Evolutionary conservation across 2,888 invertebrate species (phyloP).

Genomic region (Lepidochitona cinerea): DNA sequence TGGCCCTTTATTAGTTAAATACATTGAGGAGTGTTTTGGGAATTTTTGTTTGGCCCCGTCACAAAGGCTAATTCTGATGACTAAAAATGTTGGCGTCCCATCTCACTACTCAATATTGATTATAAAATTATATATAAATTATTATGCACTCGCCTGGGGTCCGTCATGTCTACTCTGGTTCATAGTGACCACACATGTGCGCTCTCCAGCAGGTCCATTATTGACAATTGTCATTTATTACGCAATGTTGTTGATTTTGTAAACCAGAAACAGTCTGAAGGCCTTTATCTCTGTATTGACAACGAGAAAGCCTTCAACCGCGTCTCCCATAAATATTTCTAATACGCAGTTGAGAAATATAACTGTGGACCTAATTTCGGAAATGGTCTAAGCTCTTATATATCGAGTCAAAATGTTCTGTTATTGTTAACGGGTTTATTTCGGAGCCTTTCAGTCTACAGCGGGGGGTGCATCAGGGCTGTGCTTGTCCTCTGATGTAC

Average conservation of each 20-base stretch:
- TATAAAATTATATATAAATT: constrained; percentile 39
- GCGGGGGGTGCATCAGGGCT: no score
- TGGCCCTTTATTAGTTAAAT: no score
- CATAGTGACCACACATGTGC: constrained; percentile 36
- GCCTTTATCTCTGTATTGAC: constrained; percentile 34
- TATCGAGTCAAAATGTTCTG: not conserved
- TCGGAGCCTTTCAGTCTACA: no score
- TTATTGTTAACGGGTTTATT: not conserved
- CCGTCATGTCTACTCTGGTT: constrained; percentile 27
- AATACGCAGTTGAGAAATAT: constrained; percentile 27
- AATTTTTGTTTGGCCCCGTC: no score
- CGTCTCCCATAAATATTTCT: constrained; percentile 34
- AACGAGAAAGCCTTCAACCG: constrained; percentile 44
- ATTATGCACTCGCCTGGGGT: constrained; percentile 24
- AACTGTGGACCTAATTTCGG: constrained; percentile 33
- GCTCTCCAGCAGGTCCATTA: constrained; percentile 34
- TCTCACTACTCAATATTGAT: constrained; percentile 16
- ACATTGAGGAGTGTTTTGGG: no score
- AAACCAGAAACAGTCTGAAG: constrained; percentile 27
- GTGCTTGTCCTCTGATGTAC: not conserved
- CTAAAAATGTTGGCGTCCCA: not conserved
- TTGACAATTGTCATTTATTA: constrained; percentile 36
- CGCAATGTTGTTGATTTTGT: constrained; percentile 34
- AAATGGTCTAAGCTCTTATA: constrained; percentile 25
- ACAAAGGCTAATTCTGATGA: not conserved